Evolutionary conservation across 2,113 vertebrate species (phyloP).

Genomic region (Cavia aperea): DNA sequence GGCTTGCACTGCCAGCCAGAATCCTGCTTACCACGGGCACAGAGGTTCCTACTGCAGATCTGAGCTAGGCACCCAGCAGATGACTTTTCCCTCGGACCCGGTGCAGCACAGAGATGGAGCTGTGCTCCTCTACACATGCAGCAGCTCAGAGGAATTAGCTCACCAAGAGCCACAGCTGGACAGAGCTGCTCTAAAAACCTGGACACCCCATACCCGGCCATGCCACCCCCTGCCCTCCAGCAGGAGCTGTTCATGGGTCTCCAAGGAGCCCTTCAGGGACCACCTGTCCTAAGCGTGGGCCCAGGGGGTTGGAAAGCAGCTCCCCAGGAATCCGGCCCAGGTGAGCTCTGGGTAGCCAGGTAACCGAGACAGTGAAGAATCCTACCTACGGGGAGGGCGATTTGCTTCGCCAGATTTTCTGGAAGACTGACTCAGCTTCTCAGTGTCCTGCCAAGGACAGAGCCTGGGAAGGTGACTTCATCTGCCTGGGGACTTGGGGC

Average conservation of each 20-base stretch:
- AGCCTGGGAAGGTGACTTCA: not conserved
- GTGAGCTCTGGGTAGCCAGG: not conserved
- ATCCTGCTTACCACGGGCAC: not conserved
- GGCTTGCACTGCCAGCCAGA: fast-evolving
- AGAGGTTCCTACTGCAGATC: not conserved
- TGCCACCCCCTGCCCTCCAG: not conserved
- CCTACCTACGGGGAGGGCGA: not conserved
- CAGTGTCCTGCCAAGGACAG: not conserved
- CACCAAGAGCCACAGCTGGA: no score
- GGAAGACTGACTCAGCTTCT: not conserved
- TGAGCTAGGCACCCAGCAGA: fast-evolving
- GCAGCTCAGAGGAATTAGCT: not conserved
- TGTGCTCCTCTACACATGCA: not conserved
- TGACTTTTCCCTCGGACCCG: no score
- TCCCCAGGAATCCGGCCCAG: no score
- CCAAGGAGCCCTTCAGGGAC: not conserved
- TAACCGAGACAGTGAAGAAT: not conserved
- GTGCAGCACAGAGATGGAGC: no score
- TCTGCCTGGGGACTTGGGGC: not conserved
- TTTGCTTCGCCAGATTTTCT: not conserved
- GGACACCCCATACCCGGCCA: not conserved
- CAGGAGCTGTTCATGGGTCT: no score
- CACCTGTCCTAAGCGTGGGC: fast-evolving
- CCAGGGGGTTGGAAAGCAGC: fast-evolving
- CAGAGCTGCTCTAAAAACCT: not conserved